A percentile compares a stretch with the other conserved stretches of the same genome.
Conservation (phyloP, 2,797 vertebrate species). For the Enteromius mattozi region DNA sequence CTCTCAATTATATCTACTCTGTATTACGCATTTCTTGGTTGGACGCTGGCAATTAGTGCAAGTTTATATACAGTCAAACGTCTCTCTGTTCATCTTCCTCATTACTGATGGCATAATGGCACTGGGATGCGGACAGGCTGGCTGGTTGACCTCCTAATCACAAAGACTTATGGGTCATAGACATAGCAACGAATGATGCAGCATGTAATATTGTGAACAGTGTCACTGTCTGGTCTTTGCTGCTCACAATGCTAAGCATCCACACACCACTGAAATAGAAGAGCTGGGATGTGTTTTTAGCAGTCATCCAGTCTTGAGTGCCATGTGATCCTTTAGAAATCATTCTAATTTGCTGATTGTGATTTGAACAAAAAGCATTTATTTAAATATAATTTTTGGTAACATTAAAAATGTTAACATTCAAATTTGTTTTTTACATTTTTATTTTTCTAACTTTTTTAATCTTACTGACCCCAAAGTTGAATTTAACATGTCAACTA, state of each 20-base stretch:
- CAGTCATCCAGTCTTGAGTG: too few relatives aligned
- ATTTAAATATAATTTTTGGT: too few relatives aligned
- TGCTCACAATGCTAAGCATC: neutral
- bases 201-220: neutral
- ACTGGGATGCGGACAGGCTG: neutral
- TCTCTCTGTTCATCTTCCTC: neutral
- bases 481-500: neutral
- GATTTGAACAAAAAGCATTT: too few relatives aligned
- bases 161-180: neutral
- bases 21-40: constrained; percentile 12
- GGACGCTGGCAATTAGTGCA: constrained; percentile 1
- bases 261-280: constrained; percentile 41
- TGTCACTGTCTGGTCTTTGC: neutral
- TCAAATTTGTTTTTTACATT: too few relatives aligned
- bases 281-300: neutral
- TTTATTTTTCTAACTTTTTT: too few relatives aligned
- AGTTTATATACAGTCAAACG: neutral
- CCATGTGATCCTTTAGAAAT: too few relatives aligned
- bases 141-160: constrained; percentile 15
- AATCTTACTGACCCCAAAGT: too few relatives aligned
- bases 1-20: constrained; percentile 35
- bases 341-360: too few relatives aligned
- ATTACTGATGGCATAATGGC: constrained; percentile 8
- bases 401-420: too few relatives aligned
- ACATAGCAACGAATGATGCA: neutral